phyloP scores from a whole-genome alignment of 2,797 vertebrate species.

The Brachymystax lenok region DNA sequence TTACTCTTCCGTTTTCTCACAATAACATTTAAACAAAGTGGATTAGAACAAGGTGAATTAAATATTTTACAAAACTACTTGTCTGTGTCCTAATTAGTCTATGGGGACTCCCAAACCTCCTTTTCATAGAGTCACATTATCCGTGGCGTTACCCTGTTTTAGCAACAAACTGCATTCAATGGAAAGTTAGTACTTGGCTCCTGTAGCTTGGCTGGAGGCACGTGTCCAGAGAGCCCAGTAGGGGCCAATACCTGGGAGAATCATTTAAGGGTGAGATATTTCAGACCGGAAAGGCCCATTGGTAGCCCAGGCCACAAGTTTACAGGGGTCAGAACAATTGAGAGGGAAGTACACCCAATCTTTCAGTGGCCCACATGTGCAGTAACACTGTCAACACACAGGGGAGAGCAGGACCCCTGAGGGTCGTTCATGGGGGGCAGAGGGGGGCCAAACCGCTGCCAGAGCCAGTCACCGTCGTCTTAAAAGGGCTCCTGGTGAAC shows the following conservation, averaged over 20 bases:
- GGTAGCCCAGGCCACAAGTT: conserved; percentile 69
- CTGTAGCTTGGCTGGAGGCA: conserved; percentile 47
- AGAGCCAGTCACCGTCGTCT: conserved; percentile 69
- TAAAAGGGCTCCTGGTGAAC: conserved; percentile 70
- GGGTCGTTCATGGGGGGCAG: conserved; percentile 17
- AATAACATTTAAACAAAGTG: conserved; percentile 66
- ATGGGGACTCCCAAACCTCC: conserved; percentile 48
- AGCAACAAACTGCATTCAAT: conserved; percentile 68
- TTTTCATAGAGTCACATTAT: conserved; percentile 68
- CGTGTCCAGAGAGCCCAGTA: conserved; percentile 56
- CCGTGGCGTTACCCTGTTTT: conserved; percentile 53
- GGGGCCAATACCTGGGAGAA: conserved; percentile 65
- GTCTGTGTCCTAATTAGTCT: conserved; percentile 70
- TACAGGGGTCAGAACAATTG: conserved; percentile 77
- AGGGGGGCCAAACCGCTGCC: conserved; percentile 68
- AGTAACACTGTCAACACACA: conserved; percentile 79
- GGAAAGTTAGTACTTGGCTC: conserved; percentile 65
- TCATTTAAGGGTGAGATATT: conserved; percentile 77
- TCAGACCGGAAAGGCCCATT: conserved; percentile 67
- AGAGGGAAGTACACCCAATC: conserved; percentile 71
- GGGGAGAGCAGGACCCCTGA: conserved; percentile 65
- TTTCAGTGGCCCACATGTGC: conserved; percentile 59
- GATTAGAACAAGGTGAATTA: conserved; percentile 58
- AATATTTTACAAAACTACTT: conserved; percentile 60
- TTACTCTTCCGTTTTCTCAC: conserved; percentile 47